phyloP scores from a whole-genome alignment of 2,888 invertebrate species.

The Napeogenes inachia region DNA sequence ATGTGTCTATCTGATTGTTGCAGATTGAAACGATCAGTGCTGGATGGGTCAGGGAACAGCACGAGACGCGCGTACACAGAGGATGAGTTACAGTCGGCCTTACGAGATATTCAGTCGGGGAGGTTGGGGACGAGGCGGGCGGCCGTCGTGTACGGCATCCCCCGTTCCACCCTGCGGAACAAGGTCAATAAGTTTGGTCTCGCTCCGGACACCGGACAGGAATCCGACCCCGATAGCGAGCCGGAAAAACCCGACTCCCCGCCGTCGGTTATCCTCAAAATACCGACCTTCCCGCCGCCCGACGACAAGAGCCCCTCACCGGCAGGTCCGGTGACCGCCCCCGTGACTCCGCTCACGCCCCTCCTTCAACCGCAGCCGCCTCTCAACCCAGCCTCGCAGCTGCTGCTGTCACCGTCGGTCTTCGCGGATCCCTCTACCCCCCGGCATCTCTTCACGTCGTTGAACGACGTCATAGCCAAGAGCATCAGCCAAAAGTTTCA shows the following conservation, averaged over 20 bases:
- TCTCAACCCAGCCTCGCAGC: conserved; percentile 62
- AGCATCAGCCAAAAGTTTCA: conserved; percentile 93
- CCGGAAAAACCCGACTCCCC: conserved; percentile 74
- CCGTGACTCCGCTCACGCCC: conserved; percentile 69
- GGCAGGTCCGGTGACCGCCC: conserved; percentile 64
- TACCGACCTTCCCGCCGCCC: conserved; percentile 91
- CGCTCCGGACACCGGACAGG: conserved; percentile 81
- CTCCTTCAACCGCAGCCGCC: conserved; percentile 59
- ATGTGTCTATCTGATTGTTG: conserved; percentile 42
- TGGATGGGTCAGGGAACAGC: conserved; percentile 66
- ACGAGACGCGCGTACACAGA: conserved; percentile 94
- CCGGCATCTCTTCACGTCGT: conserved; percentile 78
- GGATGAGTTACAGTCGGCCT: conserved; percentile 94
- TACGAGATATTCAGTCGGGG: conserved; percentile 95
- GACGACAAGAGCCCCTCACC: conserved; percentile 71
- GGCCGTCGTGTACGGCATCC: conserved; percentile 97
- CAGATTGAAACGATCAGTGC: conserved; percentile 63
- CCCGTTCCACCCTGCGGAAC: conserved; percentile 96
- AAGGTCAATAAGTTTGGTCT: conserved; percentile 90
- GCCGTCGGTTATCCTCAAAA: conserved; percentile 89
- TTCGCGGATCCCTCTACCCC: conserved; percentile 76
- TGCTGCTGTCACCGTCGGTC: conserved; percentile 65
- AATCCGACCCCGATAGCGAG: conserved; percentile 75
- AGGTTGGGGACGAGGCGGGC: conserved; percentile 95
- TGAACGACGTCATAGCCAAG: conserved; percentile 94